phyloP scores from a whole-genome alignment of 2,113 vertebrate species.

The Centropus unirufus region DNA sequence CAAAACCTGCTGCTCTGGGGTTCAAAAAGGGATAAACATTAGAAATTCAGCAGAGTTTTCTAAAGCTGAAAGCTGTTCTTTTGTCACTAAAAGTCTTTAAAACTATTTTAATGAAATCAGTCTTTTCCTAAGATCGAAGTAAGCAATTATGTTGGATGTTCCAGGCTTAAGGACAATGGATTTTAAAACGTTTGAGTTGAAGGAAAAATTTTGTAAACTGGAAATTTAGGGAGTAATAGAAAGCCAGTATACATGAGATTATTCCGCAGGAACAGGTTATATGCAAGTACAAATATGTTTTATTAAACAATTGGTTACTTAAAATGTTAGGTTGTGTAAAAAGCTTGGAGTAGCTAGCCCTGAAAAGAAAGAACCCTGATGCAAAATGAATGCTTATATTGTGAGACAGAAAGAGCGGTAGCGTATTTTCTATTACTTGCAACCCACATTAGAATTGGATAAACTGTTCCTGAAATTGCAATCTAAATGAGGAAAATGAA shows the following conservation, averaged over 20 bases:
- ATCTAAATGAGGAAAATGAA: neutral
- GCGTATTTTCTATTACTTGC: neutral
- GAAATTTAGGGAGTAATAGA: neutral
- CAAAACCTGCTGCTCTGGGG: neutral
- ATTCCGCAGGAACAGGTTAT: neutral
- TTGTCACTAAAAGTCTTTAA: neutral
- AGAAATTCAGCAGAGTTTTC: neutral
- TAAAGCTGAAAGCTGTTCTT: neutral
- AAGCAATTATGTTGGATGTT: neutral
- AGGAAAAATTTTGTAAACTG: neutral
- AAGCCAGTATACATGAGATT: neutral
- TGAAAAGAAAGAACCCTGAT: neutral
- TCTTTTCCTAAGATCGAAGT: neutral
- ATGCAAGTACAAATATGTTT: neutral
- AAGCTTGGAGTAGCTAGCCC: neutral
- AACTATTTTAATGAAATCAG: constrained; percentile 5
- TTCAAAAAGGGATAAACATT: neutral
- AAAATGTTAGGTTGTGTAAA: neutral
- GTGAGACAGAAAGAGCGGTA: neutral
- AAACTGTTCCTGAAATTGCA: neutral
- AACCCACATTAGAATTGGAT: neutral
- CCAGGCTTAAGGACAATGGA: neutral
- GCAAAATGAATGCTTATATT: neutral
- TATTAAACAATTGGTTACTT: neutral
- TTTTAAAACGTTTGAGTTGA: neutral